Base-by-base conservation (phyloP, 2,888 invertebrate species). In the Notocelia uddmanniana region DNA sequence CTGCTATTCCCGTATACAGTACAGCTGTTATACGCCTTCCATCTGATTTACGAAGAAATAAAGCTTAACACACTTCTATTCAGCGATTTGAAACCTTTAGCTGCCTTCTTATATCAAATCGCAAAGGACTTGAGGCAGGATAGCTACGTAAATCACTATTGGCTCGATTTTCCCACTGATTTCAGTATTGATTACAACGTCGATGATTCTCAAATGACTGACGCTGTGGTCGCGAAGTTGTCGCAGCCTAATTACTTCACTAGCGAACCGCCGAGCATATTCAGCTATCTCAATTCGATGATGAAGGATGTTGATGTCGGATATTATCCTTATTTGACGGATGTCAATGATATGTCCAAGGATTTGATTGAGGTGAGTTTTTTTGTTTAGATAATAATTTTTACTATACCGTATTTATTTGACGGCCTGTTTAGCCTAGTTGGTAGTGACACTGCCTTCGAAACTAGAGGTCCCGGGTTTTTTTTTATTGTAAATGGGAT, bases 1-100 rank as follows among this genome's bases (percentile, higher is more conserved):
- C 85, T 96, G 0, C 89, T 98, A 2, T 98, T 97, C 79, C 94
- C 96, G 0, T 95, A 96, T 79, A 95, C 97, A 13, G 95, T 97
- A 8, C 94, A 97, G 67, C 94, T 98, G 37, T 94, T 98, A 70
- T 97, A 96, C 83, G 95, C 97, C 0, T 92, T 99, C 45, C 99
- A 99, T 91, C 92, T 99, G 37, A 94, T 98, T 0, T 98, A 98
- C 81, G 98, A 99, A 94, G 98, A 98, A 83, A 92, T 98, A 5
- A 98, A 98, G 84, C 86, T 98, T 69, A 97, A 98, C 80, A 94
- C 95, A 0, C 90, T 97, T 0, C 89, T 97, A 76, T 94, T 95
- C 59, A 95, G 95, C 69, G 96, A 96, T 77, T 85, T 97, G 74
- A 94, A 95, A 68, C 94, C 96, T 0, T 83, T 98, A 52, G 97